Evolutionary conservation across 2,113 vertebrate species (phyloP), one percentile per base, ranked within the genome.

Genomic region (Eidolon helvum): DNA sequence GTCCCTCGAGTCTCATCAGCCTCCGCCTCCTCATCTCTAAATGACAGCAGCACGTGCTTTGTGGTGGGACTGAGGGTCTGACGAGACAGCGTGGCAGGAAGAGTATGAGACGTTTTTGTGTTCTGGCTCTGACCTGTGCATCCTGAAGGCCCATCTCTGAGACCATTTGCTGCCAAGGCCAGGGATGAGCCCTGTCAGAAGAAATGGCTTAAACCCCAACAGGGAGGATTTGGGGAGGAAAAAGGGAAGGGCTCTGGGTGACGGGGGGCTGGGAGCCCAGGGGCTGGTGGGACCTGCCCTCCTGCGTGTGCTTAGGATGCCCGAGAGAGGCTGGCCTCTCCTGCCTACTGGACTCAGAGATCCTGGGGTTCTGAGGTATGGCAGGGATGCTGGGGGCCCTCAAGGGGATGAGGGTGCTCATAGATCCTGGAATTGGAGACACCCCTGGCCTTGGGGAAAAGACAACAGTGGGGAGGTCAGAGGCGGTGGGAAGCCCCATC

Each of bases 11-110:
- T 61, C 61, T 65, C 24, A 0, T 0, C 35, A 18, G 30, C 35
- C 71, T 22, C 15, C 3, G 40, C 30, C n/a, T 57, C 71, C 65
- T 75, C 4, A 1, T 26, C 40, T 15, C 21, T 45, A 61, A 14
- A 7, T 16, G 48, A 33, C 8, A 0, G 4, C 6, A 12, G 14
- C 0, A 1, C 4, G 30, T 30, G 30, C 55, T 21, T 5, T 0
- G 0, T 12, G 84, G 59, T 18, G n/a, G 26, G 1, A 19, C 55
- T 4, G 1, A 55, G 45, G 38, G 19, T 28, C 40, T 3, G 21
- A 12, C 0, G 0, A 50, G 59, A 21, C 14, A 2, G 0, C 1
- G 1, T 7, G 4, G 79, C 55, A 40, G 4, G 7, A 30, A 33
- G n/a, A 10, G 14, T 1, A 0, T 3, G 0, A 22, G 71, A 65